These are phyloP conservation scores for Tipula helvola DNA, from an alignment of 2,888 invertebrate species.

Conservation along the genomic window DNA sequence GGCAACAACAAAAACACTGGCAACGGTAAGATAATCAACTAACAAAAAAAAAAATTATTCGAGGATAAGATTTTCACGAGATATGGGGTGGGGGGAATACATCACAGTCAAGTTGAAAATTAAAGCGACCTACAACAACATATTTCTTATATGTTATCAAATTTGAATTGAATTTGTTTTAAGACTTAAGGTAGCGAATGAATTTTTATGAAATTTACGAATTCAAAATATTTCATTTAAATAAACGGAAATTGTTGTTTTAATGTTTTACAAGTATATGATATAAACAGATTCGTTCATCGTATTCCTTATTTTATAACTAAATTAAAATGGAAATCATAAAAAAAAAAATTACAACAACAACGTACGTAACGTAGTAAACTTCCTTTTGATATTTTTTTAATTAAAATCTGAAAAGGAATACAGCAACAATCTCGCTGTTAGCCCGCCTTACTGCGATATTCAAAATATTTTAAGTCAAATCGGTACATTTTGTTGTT, in stretches of 20 bases:
- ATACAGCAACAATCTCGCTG: background rate
- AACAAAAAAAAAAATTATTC: background rate
- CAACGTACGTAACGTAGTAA: background rate
- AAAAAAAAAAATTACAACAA: background rate
- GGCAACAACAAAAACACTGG: background rate
- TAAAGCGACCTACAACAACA: background rate
- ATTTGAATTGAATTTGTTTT: background rate
- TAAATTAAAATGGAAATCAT: background rate
- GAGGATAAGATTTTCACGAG: background rate
- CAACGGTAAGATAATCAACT: no score
- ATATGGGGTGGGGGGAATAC: background rate
- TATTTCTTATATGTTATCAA: background rate
- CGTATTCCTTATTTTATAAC: background rate
- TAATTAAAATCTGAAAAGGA: background rate
- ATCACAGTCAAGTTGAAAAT: background rate
- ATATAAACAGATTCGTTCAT: background rate
- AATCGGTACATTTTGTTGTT: background rate
- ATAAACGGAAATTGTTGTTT: background rate
- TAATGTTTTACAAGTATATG: background rate
- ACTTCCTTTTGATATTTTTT: background rate
- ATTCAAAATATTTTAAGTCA: background rate
- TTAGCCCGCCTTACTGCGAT: background rate
- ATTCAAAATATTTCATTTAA: background rate
- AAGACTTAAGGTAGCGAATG: background rate
- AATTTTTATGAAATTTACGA: background rate